phyloP scores from a whole-genome alignment of 2,797 vertebrate species.

The Octomys mimax region DNA sequence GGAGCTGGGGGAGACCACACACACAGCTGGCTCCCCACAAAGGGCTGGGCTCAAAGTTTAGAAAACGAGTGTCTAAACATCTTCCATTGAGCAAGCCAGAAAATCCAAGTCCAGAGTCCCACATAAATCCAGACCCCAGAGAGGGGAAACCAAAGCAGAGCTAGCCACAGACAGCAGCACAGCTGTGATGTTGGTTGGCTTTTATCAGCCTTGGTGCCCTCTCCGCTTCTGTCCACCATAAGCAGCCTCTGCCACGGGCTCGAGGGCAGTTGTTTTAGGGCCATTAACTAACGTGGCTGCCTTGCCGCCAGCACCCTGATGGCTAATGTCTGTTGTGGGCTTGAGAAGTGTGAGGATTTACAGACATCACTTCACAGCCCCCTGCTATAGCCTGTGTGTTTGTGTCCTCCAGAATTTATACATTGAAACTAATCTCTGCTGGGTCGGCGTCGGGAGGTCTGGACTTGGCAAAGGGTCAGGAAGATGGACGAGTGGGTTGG shows the following conservation, averaged over 20 bases:
- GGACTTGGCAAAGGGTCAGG: not conserved
- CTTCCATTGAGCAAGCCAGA: not conserved
- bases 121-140: not conserved
- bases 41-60: not conserved
- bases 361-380: not conserved
- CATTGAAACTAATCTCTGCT: not conserved
- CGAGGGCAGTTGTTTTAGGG: not conserved
- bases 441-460: not conserved
- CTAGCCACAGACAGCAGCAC: no score
- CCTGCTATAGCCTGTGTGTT: not conserved
- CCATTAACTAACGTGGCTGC: not conserved
- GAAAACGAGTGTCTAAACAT: not conserved
- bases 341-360: not conserved
- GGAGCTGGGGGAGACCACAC: not conserved
- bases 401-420: not conserved
- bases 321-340: not conserved
- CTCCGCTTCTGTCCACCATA: not conserved
- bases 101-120: constrained; percentile 21
- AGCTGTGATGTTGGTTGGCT: not conserved
- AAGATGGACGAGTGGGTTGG: not conserved
- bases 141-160: not conserved
- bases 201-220: not conserved
- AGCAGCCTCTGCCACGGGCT: not conserved
- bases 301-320: not conserved
- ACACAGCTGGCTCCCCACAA: not conserved